Evolutionary conservation across 2,797 vertebrate species (phyloP).

Genomic region (Hippoglossus hippoglossus): DNA sequence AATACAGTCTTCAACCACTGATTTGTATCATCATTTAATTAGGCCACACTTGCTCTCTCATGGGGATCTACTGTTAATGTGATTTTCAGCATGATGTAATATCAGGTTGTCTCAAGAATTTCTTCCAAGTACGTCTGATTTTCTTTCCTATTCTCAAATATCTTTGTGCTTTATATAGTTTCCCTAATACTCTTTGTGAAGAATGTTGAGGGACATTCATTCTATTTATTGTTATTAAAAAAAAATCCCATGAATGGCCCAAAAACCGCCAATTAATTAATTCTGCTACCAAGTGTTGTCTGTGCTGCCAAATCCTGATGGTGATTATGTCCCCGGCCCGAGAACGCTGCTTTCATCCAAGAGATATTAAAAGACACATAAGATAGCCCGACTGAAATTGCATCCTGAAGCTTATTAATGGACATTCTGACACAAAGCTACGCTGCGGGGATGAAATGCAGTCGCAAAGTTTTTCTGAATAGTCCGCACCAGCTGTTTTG

Average conservation of each 20-base stretch:
- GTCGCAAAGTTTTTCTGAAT: not conserved
- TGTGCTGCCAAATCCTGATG: slow-evolving; percentile 8
- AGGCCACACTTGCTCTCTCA: not conserved
- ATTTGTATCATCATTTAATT: not conserved
- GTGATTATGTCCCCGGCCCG: not conserved
- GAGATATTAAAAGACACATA: slow-evolving; percentile 18
- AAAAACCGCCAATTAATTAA: not conserved
- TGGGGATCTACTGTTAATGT: not conserved
- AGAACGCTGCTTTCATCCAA: not conserved
- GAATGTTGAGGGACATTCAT: not conserved
- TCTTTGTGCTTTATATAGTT: not conserved
- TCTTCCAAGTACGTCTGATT: not conserved
- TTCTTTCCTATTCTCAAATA: not conserved
- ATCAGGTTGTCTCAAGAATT: not conserved
- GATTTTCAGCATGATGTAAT: not conserved
- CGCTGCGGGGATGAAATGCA: slow-evolving; percentile 7
- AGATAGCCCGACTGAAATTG: slow-evolving; percentile 6
- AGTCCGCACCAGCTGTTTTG: not conserved
- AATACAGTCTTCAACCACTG: not conserved
- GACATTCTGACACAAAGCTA: slow-evolving; percentile 1
- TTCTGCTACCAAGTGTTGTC: not conserved
- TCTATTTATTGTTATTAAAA: no score
- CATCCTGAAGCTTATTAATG: not conserved
- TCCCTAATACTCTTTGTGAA: not conserved
- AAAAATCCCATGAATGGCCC: not conserved